phyloP scores from a whole-genome alignment of 1,140 invertebrate genomes.

The Aphis gossypii region DNA sequence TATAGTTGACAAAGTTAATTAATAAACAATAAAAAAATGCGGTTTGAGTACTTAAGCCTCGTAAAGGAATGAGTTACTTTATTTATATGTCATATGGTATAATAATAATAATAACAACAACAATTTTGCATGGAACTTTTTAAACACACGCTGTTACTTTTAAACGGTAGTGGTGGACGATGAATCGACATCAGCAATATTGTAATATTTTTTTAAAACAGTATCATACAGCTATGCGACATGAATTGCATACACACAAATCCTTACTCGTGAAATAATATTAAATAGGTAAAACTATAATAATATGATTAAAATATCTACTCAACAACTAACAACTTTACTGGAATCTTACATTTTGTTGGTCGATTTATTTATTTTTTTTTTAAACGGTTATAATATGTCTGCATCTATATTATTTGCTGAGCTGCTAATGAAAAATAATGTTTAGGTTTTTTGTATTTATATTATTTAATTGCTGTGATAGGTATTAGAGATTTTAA shows the following conservation, averaged over 20 bases:
- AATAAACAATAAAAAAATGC: background rate
- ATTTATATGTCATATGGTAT: background rate
- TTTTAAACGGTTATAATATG: too few relatives aligned
- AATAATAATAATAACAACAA: background rate
- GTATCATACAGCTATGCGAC: background rate
- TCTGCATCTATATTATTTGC: background rate
- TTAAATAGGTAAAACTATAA: background rate
- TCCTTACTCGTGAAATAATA: background rate
- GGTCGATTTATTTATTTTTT: background rate
- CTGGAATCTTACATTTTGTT: background rate
- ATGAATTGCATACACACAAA: background rate
- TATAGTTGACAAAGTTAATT: background rate
- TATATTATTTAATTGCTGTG: background rate
- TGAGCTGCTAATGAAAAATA: background rate
- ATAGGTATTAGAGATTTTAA: background rate
- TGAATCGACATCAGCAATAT: background rate
- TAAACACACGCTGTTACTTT: background rate
- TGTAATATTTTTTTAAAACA: background rate
- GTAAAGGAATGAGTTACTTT: background rate
- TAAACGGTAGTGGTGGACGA: background rate
- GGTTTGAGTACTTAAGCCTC: background rate
- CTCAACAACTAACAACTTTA: too few relatives aligned
- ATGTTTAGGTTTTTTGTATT: too few relatives aligned
- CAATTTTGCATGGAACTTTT: background rate
- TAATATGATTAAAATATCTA: background rate